Conservation (phyloP, 2,113 vertebrate genomes). For the Myotis brandtii region DNA sequence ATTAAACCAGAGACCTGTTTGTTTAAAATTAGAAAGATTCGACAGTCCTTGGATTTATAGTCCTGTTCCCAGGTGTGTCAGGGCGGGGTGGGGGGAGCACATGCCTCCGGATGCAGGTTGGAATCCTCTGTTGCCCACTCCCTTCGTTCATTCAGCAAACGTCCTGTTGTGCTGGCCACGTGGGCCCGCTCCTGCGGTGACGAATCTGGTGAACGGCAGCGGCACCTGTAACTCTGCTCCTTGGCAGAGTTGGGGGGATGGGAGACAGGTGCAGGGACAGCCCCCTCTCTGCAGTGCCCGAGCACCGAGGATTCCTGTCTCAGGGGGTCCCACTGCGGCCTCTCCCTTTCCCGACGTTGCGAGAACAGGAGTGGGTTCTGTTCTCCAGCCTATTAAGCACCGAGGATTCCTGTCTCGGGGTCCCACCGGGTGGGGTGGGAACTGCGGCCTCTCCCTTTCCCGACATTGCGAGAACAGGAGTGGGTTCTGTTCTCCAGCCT, state of each 20-base stretch:
- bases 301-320: background rate
- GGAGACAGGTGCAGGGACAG: background rate
- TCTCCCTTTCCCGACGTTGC: background rate
- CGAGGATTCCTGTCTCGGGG: background rate
- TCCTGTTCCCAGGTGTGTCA: background rate
- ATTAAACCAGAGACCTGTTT: background rate
- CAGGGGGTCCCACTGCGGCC: background rate
- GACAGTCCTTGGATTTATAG: background rate
- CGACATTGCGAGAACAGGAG: background rate
- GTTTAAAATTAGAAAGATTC: background rate
- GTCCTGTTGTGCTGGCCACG: background rate
- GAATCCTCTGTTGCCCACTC: background rate
- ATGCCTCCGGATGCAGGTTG: background rate
- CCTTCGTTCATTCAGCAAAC: background rate
- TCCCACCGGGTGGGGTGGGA: background rate
- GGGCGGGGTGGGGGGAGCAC: background rate
- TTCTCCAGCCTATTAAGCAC: background rate
- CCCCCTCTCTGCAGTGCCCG: accelerated
- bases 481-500: background rate
- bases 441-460: background rate
- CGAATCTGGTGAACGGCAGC: background rate
- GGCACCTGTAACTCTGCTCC: background rate
- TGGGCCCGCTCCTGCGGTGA: background rate
- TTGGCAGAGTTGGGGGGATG: background rate
- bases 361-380: background rate